Evolutionary conservation across 2,797 vertebrate species (phyloP), one percentile per base, ranked within the genome.

Genomic region (Eutrigla gurnardus): DNA sequence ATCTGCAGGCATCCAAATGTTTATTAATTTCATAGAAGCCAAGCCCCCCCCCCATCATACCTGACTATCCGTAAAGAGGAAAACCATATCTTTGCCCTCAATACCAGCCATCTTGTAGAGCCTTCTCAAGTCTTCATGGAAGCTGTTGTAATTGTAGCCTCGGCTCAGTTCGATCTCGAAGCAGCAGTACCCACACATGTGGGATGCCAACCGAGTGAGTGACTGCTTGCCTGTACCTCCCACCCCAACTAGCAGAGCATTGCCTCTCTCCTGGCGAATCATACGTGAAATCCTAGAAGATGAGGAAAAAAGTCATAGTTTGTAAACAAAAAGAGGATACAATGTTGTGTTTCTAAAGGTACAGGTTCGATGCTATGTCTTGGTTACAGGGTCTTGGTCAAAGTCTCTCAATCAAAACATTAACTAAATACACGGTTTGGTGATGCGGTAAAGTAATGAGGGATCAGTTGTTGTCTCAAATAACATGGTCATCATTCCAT

Each of bases 41-140:
- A 42, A 59, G 35, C 32, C 4, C n/a, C 14, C n/a, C 14, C 25
- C 47, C 32, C 47, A 39, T 42, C 45, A 25, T 87, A 97, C 96
- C 96, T 97, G 97, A 36, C 95, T 96, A 75, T 97, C 96, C 0
- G 96, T 96, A 88, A 97, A 97, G 70, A 97, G 96, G 83, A 97
- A 97, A 72, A 97, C 96, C 92, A 94, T 96, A 80, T 97, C 91
- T 81, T 92, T 95, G 78, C 94, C 95, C 37, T 96, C 95, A 8
- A 97, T 85, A 0, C 96, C 96, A 10, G 96, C 96, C 95, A 97
- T 93, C 89, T 89, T 97, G 84, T 95, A 97, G 7, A 97, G 88
- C 73, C 91, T 96, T 53, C 97, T 94, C 71, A 97, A 89, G 87
- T 97, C 97, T n/a, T 97, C 96, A 0, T 96, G 96, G 76, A 97